Conservation (phyloP, 2,797 vertebrate species). For the Choloepus didactylus region DNA sequence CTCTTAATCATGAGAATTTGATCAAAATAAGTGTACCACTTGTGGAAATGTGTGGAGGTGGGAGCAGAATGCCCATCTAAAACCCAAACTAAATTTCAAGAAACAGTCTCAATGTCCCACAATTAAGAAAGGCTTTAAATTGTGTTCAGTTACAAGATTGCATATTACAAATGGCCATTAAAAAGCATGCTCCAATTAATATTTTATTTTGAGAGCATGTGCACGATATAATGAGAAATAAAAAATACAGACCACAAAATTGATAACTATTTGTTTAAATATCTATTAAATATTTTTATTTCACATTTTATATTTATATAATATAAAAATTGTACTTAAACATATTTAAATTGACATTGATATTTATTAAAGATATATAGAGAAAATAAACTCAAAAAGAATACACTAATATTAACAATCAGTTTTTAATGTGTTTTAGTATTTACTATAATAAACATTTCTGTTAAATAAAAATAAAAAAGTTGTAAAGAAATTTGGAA, state of each 20-base stretch:
- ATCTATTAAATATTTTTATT: not conserved
- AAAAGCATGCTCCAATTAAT: conserved; percentile 47
- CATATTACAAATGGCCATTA: not conserved
- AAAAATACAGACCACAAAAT: not conserved
- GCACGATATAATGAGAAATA: not conserved
- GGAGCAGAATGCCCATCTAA: not conserved
- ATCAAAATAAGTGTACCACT: not conserved
- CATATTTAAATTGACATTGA: conserved; percentile 24
- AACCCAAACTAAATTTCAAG: conserved; percentile 1
- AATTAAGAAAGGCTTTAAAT: not conserved
- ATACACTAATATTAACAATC: not conserved
- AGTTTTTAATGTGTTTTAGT: not conserved
- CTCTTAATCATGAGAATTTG: no score
- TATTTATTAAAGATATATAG: not conserved
- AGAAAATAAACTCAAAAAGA: not conserved
- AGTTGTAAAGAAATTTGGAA: not conserved
- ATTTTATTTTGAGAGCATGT: conserved; percentile 13
- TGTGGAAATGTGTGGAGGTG: not conserved
- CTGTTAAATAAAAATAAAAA: conserved; percentile 17
- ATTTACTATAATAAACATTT: conserved; percentile 20
- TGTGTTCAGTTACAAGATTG: not conserved
- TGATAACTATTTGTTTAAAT: conserved; percentile 9
- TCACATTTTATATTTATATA: not conserved
- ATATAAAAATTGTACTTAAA: not conserved
- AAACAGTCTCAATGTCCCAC: not conserved